These are phyloP conservation scores for Adoxophyes honmai DNA, from an alignment of 1,140 invertebrate genomes.

Conservation along the genomic window DNA sequence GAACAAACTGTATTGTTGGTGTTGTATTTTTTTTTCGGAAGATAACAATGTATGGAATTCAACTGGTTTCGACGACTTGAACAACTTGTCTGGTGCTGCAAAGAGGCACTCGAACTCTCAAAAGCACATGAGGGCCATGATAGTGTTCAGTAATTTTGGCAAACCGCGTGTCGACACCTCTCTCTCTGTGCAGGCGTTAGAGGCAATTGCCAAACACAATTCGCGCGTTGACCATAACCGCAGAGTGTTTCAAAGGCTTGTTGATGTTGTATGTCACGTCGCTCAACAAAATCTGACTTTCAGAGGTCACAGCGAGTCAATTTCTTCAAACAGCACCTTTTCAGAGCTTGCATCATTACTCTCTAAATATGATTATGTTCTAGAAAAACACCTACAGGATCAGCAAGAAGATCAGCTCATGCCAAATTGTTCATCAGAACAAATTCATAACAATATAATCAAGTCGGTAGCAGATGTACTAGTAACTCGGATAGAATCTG, in stretches of 20 bases:
- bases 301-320: conserved; percentile 13
- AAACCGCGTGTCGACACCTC: conserved; percentile 6
- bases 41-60: not conserved
- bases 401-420: not conserved
- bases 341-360: conserved; percentile 15
- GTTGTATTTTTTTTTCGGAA: conserved; percentile 14
- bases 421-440: conserved; percentile 16
- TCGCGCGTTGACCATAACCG: conserved; percentile 14
- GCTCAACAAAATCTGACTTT: conserved; percentile 17
- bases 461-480: conserved; percentile 15
- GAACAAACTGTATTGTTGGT: not conserved
- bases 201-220: conserved; percentile 8
- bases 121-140: not conserved
- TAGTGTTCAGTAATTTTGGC: conserved; percentile 9
- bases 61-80: conserved; percentile 14
- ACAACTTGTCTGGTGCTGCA: conserved; percentile 15
- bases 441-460: conserved; percentile 24
- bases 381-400: conserved; percentile 14
- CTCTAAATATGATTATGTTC: conserved; percentile 15
- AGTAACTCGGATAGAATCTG: conserved; percentile 6
- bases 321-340: conserved; percentile 11
- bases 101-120: conserved; percentile 8
- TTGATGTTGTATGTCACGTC: conserved; percentile 2
- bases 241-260: conserved; percentile 15
- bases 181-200: not conserved